Base-by-base conservation (phyloP, 1,140 invertebrate genomes). In the Trachelipus rathkii region DNA sequence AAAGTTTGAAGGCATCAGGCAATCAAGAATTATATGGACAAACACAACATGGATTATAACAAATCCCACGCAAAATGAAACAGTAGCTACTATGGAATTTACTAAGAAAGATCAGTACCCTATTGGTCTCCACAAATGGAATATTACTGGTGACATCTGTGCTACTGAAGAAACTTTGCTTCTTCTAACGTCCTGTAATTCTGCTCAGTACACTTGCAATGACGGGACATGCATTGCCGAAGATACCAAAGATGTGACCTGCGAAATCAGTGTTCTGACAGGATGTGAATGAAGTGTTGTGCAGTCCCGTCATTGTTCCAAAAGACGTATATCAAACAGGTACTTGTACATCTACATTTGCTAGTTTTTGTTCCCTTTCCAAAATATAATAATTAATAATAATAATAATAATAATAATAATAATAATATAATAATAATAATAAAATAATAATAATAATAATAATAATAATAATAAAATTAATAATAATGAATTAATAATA, bases 261-360 rank as follows among this genome's bases (percentile, higher is more conserved):
- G 10, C 78, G 86, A 45, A 84, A 86, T 53, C 87, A 89, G 76
- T 89, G 89, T 78, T 81, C 84, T 19, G 88, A 89, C 80, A 83
- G 82, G 8, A 84, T n/a, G 85, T 11, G 87, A n/a, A 88, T 78
- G 82, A 83, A 70, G 45, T 44, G 9, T 13, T 75, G 43, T 82
- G 81, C 68, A 75, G 23, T 6, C 21, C 76, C 15, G 79, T 80
- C 10, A 73, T 77, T 3, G 66, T 80, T 15, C 79, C 79, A 10
- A 53, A 43, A 0, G 79, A 80, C 71, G n/a, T 80, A 80, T 66
- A 80, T 80, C 33, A 77, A 33, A 44, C 73, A 77, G 76, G 79
- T 77, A 72, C 33, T n/a, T n/a, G 33, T 33, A 33, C 33, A 33
- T n/a, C 33, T 33, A 33, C 33, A 33, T 33, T 33, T 33, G 33